These are phyloP conservation scores for Heteractis magnifica DNA, from an alignment of 92 coral and sea anemone genomes.

Conservation along the genomic window DNA sequence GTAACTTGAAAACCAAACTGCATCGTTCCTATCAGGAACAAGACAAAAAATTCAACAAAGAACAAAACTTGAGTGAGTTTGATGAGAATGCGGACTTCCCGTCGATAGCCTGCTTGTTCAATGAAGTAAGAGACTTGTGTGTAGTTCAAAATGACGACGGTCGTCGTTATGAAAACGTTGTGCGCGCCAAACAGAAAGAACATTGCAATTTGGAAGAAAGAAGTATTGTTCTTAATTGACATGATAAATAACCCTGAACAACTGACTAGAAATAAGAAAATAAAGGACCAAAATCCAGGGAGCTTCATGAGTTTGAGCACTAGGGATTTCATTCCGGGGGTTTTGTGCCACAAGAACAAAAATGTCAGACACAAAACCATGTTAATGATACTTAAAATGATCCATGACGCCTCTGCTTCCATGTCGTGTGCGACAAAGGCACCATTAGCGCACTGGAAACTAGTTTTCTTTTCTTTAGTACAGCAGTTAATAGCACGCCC, in stretches of 20 bases:
- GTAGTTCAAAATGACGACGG: constrained; percentile 13
- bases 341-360: background rate
- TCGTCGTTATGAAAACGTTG: constrained; percentile 2
- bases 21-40: constrained; percentile 15
- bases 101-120: background rate
- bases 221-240: constrained; percentile 6
- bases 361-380: background rate
- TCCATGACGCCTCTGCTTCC: constrained; percentile 14
- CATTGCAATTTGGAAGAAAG: background rate
- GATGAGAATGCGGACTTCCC: background rate
- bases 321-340: constrained; percentile 1
- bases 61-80: background rate
- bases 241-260: constrained; percentile 1
- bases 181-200: background rate
- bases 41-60: background rate
- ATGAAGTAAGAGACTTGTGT: background rate
- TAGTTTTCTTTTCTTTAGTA: background rate
- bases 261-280: constrained; percentile 1
- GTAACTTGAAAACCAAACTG: constrained; percentile 16
- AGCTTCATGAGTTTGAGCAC: background rate
- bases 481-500: constrained; percentile 12
- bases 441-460: constrained; percentile 1
- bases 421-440: background rate
- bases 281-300: constrained; percentile 17
- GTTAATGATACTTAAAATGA: constrained; percentile 14